These are phyloP conservation scores for Prosapia bicincta DNA, from an alignment of 2,888 invertebrate genomes.

Conservation along the genomic window DNA sequence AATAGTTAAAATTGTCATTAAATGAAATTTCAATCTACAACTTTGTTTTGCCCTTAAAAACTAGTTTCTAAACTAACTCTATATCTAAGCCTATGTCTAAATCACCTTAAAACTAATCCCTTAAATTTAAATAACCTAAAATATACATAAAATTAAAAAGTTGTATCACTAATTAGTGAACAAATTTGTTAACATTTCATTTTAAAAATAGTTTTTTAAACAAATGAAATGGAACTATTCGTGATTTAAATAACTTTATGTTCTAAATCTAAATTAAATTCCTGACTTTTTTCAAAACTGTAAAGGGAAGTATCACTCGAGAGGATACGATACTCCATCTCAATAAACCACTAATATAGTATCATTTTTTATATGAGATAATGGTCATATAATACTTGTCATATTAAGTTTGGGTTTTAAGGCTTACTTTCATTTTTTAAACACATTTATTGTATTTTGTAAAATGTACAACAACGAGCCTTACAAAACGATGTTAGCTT, in stretches of 20 bases:
- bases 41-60: neutral
- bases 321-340: neutral
- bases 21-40: constrained; percentile 19
- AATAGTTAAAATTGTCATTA: constrained; percentile 15
- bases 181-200: constrained; percentile 1
- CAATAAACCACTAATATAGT: neutral
- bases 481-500: neutral
- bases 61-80: neutral
- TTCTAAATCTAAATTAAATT: constrained; percentile 6
- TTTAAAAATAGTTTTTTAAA: constrained; percentile 7
- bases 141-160: constrained; percentile 16
- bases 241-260: constrained; percentile 6
- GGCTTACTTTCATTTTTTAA: constrained; percentile 18
- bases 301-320: neutral
- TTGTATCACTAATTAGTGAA: too few species aligned
- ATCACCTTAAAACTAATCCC: constrained; percentile 18
- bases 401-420: constrained; percentile 5
- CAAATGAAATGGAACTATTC: neutral
- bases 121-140: constrained; percentile 15
- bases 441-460: neutral
- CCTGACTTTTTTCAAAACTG: neutral
- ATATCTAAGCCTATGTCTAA: constrained; percentile 7
- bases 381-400: neutral
- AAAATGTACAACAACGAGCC: neutral
- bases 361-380: constrained; percentile 1